These are phyloP conservation scores for Hypomecis atomaria DNA, from an alignment of 2,888 invertebrate species.

Conservation along the genomic window DNA sequence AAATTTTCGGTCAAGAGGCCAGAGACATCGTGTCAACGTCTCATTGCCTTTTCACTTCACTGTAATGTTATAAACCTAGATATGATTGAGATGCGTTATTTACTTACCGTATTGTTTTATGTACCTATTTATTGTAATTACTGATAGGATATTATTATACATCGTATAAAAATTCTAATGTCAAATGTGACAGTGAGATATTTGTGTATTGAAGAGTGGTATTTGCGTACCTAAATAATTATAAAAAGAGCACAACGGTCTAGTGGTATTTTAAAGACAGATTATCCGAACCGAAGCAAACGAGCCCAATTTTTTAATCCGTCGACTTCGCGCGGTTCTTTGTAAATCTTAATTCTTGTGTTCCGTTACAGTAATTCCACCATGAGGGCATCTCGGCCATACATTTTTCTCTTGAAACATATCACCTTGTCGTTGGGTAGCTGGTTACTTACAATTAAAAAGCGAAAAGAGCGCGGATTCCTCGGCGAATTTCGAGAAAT, in stretches of 20 bases:
- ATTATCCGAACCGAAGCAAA: constrained; percentile 52
- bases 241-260: not conserved
- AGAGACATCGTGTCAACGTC: constrained; percentile 18
- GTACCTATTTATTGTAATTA: no score
- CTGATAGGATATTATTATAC: no score
- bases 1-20: constrained; percentile 40
- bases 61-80: constrained; percentile 2
- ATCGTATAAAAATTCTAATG: no score
- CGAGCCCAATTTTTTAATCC: constrained; percentile 60
- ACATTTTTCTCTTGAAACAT: constrained; percentile 76
- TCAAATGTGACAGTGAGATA: no score
- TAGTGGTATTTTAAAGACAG: constrained; percentile 16
- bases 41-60: constrained; percentile 6
- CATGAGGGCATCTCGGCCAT: constrained; percentile 62
- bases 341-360: constrained; percentile 73
- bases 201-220: not conserved
- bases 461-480: constrained; percentile 81
- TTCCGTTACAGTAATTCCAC: constrained; percentile 78
- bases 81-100: not conserved
- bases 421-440: constrained; percentile 78
- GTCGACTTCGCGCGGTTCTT: constrained; percentile 56
- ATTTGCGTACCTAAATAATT: not conserved
- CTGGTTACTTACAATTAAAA: constrained; percentile 82
- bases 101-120: not conserved
- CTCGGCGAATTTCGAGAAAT: constrained; percentile 82